These are phyloP conservation scores for Pheosia gnoma DNA, from an alignment of 2,888 invertebrate species.

Conservation along the genomic window DNA sequence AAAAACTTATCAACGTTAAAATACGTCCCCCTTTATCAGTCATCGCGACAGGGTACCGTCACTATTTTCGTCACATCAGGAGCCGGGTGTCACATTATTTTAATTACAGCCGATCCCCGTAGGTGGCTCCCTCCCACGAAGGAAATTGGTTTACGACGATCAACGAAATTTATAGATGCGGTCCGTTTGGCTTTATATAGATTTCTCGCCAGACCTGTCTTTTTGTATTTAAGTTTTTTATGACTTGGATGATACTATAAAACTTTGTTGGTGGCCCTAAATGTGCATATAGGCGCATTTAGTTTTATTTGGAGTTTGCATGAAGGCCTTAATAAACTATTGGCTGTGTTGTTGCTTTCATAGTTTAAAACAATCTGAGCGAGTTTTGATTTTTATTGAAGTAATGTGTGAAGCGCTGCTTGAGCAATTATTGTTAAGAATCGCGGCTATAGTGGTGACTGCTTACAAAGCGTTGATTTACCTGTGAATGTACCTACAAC, in stretches of 20 bases:
- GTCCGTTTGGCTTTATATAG: conserved; percentile 2
- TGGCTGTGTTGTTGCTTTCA: no score
- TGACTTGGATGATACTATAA: neutral
- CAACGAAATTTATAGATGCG: conserved; percentile 16
- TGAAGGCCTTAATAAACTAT: no score
- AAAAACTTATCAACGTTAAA: no score
- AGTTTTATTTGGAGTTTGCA: no score
- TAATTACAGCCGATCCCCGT: conserved; percentile 27
- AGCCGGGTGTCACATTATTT: conserved; percentile 21
- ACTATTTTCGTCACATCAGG: conserved; percentile 5
- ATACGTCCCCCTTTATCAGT: conserved; percentile 5
- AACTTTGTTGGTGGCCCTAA: conserved; percentile 11
- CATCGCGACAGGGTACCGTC: conserved; percentile 17
- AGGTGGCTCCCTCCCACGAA: conserved; percentile 32
- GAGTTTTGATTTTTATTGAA: no score
- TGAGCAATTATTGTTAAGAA: no score
- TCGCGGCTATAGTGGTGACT: no score
- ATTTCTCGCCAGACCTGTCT: neutral
- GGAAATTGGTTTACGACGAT: conserved; percentile 19
- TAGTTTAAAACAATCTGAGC: no score
- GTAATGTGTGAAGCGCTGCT: no score
- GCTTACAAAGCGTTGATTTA: no score
- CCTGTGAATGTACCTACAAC: no score
- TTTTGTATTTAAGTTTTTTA: neutral
- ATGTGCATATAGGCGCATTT: no score